A percentile compares a stretch with the other conserved stretches of the same genome.
Evolutionary conservation across 2,113 vertebrate species (phyloP).

Genomic region (Antidorcas marsupialis): DNA sequence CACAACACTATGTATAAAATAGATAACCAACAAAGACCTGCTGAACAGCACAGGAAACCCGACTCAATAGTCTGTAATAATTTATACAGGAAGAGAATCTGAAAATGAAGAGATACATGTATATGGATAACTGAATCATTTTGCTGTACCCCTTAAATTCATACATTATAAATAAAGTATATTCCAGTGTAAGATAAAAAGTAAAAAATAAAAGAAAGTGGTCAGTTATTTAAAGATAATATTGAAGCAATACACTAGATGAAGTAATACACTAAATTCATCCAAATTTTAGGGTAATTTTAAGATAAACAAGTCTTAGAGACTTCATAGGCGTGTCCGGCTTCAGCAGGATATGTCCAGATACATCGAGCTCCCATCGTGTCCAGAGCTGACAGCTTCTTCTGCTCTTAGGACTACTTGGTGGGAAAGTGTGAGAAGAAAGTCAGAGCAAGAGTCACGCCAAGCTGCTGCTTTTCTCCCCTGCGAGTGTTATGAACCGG

Average conservation of each 20-base stretch:
- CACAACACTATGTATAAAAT: not conserved
- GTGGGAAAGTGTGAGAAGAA: not conserved
- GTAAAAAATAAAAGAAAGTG: not conserved
- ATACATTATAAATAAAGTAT: not conserved
- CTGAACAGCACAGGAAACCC: not conserved
- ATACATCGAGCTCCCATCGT: fast-evolving
- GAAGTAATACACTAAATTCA: not conserved
- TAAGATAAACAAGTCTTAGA: not conserved
- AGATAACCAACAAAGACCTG: not conserved
- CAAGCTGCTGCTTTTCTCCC: not conserved
- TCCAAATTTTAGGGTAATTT: not conserved
- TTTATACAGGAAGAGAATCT: not conserved
- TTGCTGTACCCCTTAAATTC: not conserved
- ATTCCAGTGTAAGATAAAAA: not conserved
- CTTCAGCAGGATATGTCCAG: not conserved
- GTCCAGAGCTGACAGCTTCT: too few relatives aligned
- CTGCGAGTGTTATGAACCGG: fast-evolving
- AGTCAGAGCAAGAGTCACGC: not conserved
- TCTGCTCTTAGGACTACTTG: not conserved
- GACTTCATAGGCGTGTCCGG: not conserved
- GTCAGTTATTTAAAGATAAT: not conserved
- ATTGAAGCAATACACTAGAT: not conserved
- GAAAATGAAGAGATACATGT: not conserved
- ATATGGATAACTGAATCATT: not conserved
- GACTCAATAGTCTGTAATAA: not conserved